Percentiles rank a stretch among this genome's conserved stretches.
Conservation (phyloP, 1,140 invertebrate species). For the Ceratitis capitata region DNA sequence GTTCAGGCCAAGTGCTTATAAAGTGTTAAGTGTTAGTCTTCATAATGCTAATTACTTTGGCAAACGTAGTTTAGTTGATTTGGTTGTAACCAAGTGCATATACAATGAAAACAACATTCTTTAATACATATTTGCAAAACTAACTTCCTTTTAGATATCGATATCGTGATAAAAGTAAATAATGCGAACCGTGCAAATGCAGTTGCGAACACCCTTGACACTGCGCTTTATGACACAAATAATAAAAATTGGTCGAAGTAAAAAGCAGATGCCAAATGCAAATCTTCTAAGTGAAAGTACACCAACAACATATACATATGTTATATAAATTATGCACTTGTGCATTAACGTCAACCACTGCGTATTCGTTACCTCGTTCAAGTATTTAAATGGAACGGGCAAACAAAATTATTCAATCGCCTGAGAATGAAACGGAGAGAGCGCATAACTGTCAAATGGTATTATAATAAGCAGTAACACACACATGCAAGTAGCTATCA, state of each 20-base stretch:
- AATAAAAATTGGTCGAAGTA: constrained; percentile 6
- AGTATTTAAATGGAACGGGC: not conserved
- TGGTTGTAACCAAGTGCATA: too few species aligned
- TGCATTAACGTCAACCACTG: not conserved
- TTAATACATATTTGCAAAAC: too few species aligned
- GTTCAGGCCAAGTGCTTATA: too few species aligned
- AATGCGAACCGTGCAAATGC: not conserved
- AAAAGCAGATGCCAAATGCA: not conserved
- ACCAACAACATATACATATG: not conserved
- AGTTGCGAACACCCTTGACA: not conserved
- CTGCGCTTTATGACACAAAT: constrained; percentile 1
- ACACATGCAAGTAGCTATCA: not conserved
- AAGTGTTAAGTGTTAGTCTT: too few species aligned
- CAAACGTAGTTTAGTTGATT: too few species aligned
- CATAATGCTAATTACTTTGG: too few species aligned
- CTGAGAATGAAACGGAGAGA: not conserved
- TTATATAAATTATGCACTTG: not conserved
- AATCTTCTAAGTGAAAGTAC: not conserved
- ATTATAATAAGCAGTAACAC: constrained; percentile 13
- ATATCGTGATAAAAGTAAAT: too few species aligned
- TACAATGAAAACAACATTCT: too few species aligned
- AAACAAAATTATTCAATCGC: not conserved
- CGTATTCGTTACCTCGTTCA: not conserved
- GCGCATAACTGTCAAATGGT: constrained; percentile 29
- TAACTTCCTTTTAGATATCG: too few species aligned